Evolutionary conservation across 1,140 invertebrate species (phyloP), one percentile per base, ranked within the genome.

Genomic region (Zaprionus nigranus): DNA sequence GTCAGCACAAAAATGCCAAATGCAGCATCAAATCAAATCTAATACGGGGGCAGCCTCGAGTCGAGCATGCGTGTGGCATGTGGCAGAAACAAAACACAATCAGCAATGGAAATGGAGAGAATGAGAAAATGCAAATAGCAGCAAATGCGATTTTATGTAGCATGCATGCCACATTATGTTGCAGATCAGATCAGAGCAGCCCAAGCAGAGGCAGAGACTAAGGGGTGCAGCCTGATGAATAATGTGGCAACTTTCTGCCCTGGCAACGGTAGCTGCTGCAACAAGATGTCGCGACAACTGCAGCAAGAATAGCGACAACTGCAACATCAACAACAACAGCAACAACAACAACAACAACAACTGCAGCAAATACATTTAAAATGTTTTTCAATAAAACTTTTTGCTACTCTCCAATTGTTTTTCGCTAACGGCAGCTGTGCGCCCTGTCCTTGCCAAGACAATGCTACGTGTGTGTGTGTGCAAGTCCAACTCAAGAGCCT

Each of bases 341-440:
- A 11, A 28, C 6, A 24, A n/a, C 7, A 26, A 28, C 63, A 58
- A 51, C 49, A 75, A 62, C 62, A 75, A 80, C 68, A 80, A 46
- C 72, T 63, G 77, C 58, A 78, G 71, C 60, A 63, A 81, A 75
- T 81, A 87, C 84, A 87, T 87, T 88, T 90, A 75, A 88, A 87
- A 87, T 87, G 84, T 84, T 87, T 87, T 87, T 84, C 84, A 87
- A 87, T 87, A 87, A 87, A 87, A 87, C 64, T 87, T 87, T 87
- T 79, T 73, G 81, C 65, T 68, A 68, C 67, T 81, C 28, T 34
- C 74, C 84, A 87, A 87, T 87, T 87, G 84, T 90, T 88, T 81
- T 79, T 62, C 56, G 59, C 70, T 74, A 56, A 63, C 59, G 66
- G 75, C 70, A 51, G 59, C 75, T 77, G 68, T 59, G 54, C 53